phyloP scores from a whole-genome alignment of 2,113 vertebrate species.

The Morone chrysops region DNA sequence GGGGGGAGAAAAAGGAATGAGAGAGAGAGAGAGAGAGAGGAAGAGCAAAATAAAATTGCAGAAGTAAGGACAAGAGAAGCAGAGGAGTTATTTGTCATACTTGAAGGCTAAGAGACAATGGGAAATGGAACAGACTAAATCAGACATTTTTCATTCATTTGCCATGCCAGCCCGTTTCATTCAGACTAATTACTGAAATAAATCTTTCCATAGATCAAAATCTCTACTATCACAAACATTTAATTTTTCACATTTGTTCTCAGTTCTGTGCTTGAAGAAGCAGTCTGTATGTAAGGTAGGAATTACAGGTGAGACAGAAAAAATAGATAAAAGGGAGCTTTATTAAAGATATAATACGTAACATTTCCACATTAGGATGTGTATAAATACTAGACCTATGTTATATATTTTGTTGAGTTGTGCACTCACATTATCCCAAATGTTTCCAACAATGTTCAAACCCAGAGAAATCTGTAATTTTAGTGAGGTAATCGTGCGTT shows the following conservation, averaged over 20 bases:
- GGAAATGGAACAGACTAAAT: not conserved
- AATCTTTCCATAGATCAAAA: not conserved
- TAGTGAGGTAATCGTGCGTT: too few species aligned
- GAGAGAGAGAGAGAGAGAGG: conserved; percentile 3
- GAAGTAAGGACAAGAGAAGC: conserved; percentile 46
- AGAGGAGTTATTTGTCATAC: conserved; percentile 49
- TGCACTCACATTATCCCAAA: too few species aligned
- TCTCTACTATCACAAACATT: not conserved
- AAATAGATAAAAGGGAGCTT: too few species aligned
- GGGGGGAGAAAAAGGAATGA: not conserved
- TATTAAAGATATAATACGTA: too few species aligned
- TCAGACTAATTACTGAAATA: not conserved
- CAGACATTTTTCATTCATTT: not conserved
- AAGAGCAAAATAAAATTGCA: conserved; percentile 21
- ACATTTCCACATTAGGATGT: too few species aligned
- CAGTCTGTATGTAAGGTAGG: not conserved
- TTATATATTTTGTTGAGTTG: too few species aligned
- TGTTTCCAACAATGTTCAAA: too few species aligned
- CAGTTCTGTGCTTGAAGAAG: not conserved
- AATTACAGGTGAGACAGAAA: too few species aligned
- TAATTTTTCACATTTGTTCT: too few species aligned
- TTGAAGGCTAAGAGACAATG: conserved; percentile 6
- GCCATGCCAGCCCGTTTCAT: too few species aligned
- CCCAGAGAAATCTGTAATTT: too few species aligned
- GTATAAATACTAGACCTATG: too few species aligned